These are phyloP conservation scores for Drosophila mayaguana DNA, from an alignment of 2,888 invertebrate species.

Conservation along the genomic window DNA sequence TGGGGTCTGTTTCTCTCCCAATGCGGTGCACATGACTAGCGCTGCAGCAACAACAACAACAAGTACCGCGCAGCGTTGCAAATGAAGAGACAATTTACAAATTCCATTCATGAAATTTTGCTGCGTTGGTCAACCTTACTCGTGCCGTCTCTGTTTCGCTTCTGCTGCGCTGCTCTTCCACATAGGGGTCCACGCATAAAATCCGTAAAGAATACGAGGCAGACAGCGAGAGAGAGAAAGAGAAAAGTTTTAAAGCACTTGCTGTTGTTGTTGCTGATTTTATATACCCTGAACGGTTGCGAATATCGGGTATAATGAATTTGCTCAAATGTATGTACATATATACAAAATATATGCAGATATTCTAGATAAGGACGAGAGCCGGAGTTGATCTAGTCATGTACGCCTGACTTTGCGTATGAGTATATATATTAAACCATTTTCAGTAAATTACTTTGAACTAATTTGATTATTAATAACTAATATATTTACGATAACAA, in stretches of 20 bases:
- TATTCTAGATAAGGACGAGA: background rate
- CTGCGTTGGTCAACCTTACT: conserved; percentile 62
- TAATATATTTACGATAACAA: no score
- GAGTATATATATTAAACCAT: no score
- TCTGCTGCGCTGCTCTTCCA: conserved; percentile 51
- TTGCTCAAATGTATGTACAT: background rate
- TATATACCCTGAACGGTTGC: background rate
- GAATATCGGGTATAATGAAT: conserved; percentile 2
- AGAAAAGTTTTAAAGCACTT: conserved; percentile 29
- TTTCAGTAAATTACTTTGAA: no score
- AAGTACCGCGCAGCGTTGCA: conserved; percentile 57
- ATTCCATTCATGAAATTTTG: conserved; percentile 85
- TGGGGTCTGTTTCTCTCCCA: conserved; percentile 41
- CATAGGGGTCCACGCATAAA: conserved; percentile 34
- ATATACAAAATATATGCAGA: background rate
- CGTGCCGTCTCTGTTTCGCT: conserved; percentile 11
- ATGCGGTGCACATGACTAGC: conserved; percentile 73
- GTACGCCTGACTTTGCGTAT: background rate
- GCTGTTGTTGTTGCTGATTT: conserved; percentile 15
- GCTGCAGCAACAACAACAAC: conserved; percentile 41
- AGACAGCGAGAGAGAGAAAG: conserved; percentile 11
- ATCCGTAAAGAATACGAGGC: conserved; percentile 34
- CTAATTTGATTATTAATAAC: no score
- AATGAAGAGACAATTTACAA: conserved; percentile 84
- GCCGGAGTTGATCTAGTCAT: background rate